Evolutionary conservation across 2,888 invertebrate genomes (phyloP).

Genomic region (Spodoptera littoralis): DNA sequence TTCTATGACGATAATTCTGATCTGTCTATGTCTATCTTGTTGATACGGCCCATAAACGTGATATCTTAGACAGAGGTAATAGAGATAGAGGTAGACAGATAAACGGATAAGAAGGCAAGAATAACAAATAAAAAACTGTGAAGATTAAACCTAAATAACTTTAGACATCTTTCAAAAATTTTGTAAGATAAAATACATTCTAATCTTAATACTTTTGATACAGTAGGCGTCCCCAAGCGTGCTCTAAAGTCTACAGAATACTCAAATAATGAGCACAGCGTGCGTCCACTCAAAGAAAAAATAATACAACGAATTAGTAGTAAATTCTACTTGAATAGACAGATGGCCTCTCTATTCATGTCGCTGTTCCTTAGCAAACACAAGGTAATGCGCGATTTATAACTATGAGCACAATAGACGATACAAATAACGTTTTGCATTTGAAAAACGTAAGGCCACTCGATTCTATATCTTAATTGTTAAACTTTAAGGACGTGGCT

Average conservation of each 20-base stretch:
- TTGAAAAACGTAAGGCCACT: not conserved
- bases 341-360: constrained; percentile 53
- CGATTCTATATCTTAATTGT: constrained; percentile 13
- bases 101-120: no score
- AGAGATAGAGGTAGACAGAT: no score
- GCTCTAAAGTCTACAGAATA: constrained; percentile 34
- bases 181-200: not conserved
- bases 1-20: no score
- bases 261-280: constrained; percentile 43
- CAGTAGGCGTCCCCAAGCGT: constrained; percentile 37
- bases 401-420: constrained; percentile 28
- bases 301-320: constrained; percentile 55
- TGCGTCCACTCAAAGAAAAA: constrained; percentile 58
- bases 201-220: constrained; percentile 16
- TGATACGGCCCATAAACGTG: no score
- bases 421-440: constrained; percentile 11
- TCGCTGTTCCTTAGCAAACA: constrained; percentile 49
- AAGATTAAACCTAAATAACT: no score
- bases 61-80: no score
- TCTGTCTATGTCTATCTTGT: no score
- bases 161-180: no score
- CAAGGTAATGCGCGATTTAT: constrained; percentile 50
- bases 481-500: not conserved
- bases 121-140: no score
- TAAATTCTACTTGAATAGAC: constrained; percentile 52